Conservation (phyloP, 37 sponge, comb jelly and placozoan genomes). For the Dysidea cf. avara region DNA sequence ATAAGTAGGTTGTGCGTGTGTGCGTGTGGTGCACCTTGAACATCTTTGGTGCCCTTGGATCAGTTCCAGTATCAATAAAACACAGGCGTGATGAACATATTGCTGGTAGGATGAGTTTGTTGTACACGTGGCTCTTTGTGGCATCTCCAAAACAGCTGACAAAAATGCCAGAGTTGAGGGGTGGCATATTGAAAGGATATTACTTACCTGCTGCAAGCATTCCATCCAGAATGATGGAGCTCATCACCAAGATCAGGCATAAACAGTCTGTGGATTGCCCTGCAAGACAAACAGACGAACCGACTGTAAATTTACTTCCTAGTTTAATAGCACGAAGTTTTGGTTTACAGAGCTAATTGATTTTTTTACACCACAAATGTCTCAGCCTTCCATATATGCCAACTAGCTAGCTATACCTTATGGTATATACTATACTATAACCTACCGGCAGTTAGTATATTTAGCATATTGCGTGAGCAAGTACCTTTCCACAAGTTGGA, state of each 20-base stretch:
- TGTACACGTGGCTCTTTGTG: slow-evolving; percentile 59
- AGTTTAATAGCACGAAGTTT: no score
- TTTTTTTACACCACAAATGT: no score
- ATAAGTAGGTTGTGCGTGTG: background rate
- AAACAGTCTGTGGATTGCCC: slow-evolving; percentile 78
- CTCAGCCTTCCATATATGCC: no score
- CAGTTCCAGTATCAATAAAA: slow-evolving; percentile 71
- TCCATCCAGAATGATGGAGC: slow-evolving; percentile 93
- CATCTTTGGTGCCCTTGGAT: slow-evolving; percentile 72
- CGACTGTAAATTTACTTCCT: background rate
- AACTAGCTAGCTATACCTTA: no score
- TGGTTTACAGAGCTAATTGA: no score
- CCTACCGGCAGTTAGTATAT: no score
- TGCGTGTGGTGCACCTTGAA: slow-evolving; percentile 68
- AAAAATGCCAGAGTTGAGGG: background rate
- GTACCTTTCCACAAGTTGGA: slow-evolving; percentile 39
- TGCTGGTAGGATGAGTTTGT: slow-evolving; percentile 75
- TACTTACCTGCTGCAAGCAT: slow-evolving; percentile 85
- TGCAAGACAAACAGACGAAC: background rate
- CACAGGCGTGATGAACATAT: slow-evolving; percentile 75
- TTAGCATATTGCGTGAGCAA: no score
- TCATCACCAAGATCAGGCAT: slow-evolving; percentile 77
- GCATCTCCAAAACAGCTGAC: slow-evolving; percentile 79
- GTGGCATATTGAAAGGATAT: no score
- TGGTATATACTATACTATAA: no score